Evolutionary conservation across 2,113 vertebrate species (phyloP), one percentile per base, ranked within the genome.

Genomic region (Lycocorax pyrrhopterus): DNA sequence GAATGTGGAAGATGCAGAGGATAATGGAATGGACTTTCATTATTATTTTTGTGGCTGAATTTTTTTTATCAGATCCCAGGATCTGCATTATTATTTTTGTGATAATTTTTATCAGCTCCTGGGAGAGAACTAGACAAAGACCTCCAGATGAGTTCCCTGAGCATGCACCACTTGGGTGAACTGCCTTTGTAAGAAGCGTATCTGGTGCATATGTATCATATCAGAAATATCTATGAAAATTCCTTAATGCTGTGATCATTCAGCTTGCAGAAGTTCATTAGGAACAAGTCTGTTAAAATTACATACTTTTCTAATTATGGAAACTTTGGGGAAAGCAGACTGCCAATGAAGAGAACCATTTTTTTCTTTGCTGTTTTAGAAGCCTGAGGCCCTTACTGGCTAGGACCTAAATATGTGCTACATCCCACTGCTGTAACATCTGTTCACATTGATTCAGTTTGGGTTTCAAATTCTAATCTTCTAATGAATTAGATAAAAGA

Each of bases 21-120:
- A 80, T 96, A 97, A 94, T 47, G 64, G 83, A 97, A 96, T 93
- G 84, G 43, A 49, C 33, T 73, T 79, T 44, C 32, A 26, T 41
- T 80, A 73, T 43, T 89, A 41, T 37, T 95, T 94, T 56, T 83
- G 46, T 52, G 51, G 69, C 29, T 72, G 37, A 30, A 44, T 2
- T 10, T 43, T 60, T 85, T 85, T 19, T 18, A 88, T 72, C 79
- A 91, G 35, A 74, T 67, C 16, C 73, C 89, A 95, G 76, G 63
- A 69, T 59, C 60, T 89, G 58, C 60, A 84, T 58, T 91, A 81
- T 49, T 82, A 27, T 60, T 96, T 90, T 83, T 72, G 22, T 83
- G 51, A 83, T 49, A n/a, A 71, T 84, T 60, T 89, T 76, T 58
- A 78, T 35, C 52, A 90, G 55, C 85, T 87, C 58, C 63, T 78